These are phyloP conservation scores for Ophion slaviceki DNA, from an alignment of 2,888 invertebrate species.

Conservation along the genomic window DNA sequence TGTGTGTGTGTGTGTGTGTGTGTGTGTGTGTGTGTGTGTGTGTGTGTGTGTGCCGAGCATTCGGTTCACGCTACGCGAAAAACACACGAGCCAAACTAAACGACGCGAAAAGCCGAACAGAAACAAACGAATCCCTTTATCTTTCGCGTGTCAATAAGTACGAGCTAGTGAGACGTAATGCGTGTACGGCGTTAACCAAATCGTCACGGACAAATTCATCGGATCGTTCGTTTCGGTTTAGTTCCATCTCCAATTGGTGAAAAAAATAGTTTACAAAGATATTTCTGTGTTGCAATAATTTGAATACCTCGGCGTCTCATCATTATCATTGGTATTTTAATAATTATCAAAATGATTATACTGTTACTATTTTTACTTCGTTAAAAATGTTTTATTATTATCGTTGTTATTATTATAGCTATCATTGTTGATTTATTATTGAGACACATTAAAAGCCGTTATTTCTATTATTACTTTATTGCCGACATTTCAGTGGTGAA, in stretches of 20 bases:
- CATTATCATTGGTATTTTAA: background rate
- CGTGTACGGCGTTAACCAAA: background rate
- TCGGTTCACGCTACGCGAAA: background rate
- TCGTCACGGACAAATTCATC: background rate
- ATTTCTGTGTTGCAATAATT: background rate
- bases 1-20: no score
- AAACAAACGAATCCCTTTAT: background rate
- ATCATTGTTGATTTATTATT: background rate
- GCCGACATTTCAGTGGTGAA: no score
- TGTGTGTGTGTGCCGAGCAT: background rate
- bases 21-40: no score
- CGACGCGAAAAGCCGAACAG: background rate
- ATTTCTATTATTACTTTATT: no score
- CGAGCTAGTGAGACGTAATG: constrained; percentile 5
- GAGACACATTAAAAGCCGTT: background rate
- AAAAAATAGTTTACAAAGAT: background rate
- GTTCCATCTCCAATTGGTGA: background rate
- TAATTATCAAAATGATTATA: background rate
- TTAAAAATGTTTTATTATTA: background rate
- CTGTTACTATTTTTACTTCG: background rate
- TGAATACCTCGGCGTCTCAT: background rate
- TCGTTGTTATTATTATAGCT: background rate
- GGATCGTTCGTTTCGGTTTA: background rate
- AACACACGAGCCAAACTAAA: background rate
- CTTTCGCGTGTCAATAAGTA: constrained; percentile 19